phyloP scores from a whole-genome alignment of 2,888 invertebrate genomes.

The Ceraclea dissimilis region DNA sequence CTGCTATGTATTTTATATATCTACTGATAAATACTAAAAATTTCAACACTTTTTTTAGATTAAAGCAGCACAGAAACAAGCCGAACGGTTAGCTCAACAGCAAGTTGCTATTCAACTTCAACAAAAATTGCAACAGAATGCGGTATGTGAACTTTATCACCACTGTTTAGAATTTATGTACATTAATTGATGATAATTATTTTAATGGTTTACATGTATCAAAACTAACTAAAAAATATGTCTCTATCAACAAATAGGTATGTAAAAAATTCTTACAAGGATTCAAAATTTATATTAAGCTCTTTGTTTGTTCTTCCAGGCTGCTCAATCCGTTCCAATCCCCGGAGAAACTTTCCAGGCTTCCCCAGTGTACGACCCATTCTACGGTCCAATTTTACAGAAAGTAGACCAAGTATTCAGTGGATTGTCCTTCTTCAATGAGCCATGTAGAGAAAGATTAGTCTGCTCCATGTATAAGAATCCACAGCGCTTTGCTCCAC shows the following conservation, averaged over 20 bases:
- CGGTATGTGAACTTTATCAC: not conserved
- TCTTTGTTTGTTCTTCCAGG: not conserved
- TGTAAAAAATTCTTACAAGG: too few species aligned
- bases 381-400: constrained; percentile 73
- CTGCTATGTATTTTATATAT: too few species aligned
- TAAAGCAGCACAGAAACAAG: constrained; percentile 20
- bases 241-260: too few species aligned
- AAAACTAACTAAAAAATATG: too few species aligned
- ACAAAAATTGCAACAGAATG: not conserved
- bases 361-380: constrained; percentile 42
- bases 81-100: constrained; percentile 32
- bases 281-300: too few species aligned
- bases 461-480: constrained; percentile 81
- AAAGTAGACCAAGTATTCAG: constrained; percentile 67
- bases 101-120: constrained; percentile 39
- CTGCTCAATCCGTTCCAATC: not conserved
- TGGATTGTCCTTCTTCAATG: constrained; percentile 62
- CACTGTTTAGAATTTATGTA: not conserved
- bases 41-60: constrained; percentile 11
- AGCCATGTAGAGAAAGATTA: constrained; percentile 68
- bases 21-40: too few species aligned
- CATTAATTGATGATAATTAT: not conserved
- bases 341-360: not conserved
- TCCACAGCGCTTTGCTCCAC: constrained; percentile 73
- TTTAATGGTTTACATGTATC: too few species aligned